Base-by-base conservation (phyloP, 2,113 vertebrate genomes). In the Calidris pygmaea region DNA sequence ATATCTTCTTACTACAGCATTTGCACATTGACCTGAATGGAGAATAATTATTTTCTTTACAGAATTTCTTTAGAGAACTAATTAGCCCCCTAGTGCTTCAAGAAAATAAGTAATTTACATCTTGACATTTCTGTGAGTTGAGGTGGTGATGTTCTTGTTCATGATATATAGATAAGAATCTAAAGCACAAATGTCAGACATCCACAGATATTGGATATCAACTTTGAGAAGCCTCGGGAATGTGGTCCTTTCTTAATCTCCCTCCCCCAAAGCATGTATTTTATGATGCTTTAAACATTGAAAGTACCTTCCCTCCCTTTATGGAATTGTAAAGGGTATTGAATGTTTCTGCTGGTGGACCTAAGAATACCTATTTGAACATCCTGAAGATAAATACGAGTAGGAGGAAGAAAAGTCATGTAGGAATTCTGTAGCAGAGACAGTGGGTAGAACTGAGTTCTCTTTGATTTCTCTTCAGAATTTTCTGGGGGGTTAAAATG, bases 61-160 rank as follows among this genome's bases (percentile, higher is more conserved):
- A 53, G 35, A 58, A 63, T 60, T 89, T 85, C 43, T 79, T 79
- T 76, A 41, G 48, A 90, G 67, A 88, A 52, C 62, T 93, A 52
- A 80, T 91, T 93, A 94, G 12, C 78, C 39, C 27, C 43, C 29
- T 65, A 80, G 53, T 82, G 27, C 45, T 94, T 92, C 53, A 87
- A 71, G 53, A 90, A 82, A 91, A 85, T 37, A 93, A 87, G 30
- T 73, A 56, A 56, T 90, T 93, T 90, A 58, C 24, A 62, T 85
- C 74, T 79, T 90, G 85, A 87, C 48, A 56, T 85, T 96, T 79
- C 34, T 90, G 30, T 83, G 71, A 83, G 30, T 79, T 2, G 4
- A 83, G 45, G 18, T 89, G 47, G 14, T 87, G 26, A 39, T 87
- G 34, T 29, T 94, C 34, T 35, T 88, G 16, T 75, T 90, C 43